Conservation (phyloP, 2,888 invertebrate species). For the Craniophora ligustri region DNA sequence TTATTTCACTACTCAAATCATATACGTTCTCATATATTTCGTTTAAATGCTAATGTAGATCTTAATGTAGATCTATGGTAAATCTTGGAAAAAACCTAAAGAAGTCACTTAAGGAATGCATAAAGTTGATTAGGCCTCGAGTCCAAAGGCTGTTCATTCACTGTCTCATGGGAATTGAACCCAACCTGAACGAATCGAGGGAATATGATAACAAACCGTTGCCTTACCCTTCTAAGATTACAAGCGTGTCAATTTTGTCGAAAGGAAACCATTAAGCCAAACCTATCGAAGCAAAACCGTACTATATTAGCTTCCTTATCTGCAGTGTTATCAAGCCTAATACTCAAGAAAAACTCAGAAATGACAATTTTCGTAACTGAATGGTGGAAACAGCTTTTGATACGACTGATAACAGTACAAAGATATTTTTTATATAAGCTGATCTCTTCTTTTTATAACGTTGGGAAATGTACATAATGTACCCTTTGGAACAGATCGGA, state of each 20-base stretch:
- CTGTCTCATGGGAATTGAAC: not conserved
- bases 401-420: too few relatives aligned
- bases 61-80: not conserved
- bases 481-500: too few relatives aligned
- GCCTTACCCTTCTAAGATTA: conserved; percentile 11
- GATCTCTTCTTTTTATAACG: too few relatives aligned
- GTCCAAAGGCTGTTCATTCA: not conserved
- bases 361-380: not conserved
- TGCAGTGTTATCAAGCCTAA: not conserved
- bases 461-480: too few relatives aligned
- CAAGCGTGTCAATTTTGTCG: not conserved
- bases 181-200: not conserved
- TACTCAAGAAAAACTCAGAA: too few relatives aligned
- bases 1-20: conserved; percentile 4
- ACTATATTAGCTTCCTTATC: not conserved
- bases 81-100: too few relatives aligned
- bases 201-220: not conserved
- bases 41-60: not conserved
- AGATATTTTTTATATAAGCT: too few relatives aligned
- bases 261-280: not conserved
- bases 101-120: not conserved
- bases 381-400: not conserved
- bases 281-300: not conserved
- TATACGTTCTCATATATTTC: conserved; percentile 1
- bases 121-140: not conserved